A percentile compares a stretch with the other conserved stretches of the same genome.
Evolutionary conservation across 2,888 invertebrate genomes (phyloP).

Genomic region (Sipunculus nudus): DNA sequence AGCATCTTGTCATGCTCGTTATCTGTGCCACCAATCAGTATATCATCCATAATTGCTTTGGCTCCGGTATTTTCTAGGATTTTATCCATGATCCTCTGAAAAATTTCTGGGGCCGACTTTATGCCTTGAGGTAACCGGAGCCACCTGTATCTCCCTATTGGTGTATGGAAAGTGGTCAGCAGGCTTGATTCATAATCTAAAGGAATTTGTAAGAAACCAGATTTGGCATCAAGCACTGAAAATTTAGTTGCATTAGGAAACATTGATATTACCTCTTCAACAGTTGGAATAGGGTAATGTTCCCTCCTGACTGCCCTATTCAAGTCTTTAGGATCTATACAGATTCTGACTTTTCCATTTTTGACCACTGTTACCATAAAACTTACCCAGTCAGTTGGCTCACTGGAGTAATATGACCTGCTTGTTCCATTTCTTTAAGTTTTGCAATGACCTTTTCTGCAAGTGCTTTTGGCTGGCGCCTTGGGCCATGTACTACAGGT

Average conservation of each 20-base stretch:
- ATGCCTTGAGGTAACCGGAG: constrained; percentile 40
- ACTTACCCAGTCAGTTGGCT: constrained; percentile 44
- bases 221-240: constrained; percentile 40
- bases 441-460: constrained; percentile 24
- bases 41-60: too few species aligned
- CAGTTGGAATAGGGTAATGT: constrained; percentile 37
- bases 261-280: constrained; percentile 40
- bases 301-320: constrained; percentile 36
- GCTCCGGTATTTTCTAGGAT: too few species aligned
- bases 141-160: constrained; percentile 40
- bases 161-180: constrained; percentile 45
- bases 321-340: constrained; percentile 40
- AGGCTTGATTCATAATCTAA: constrained; percentile 36
- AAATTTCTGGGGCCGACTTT: constrained; percentile 39
- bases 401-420: constrained; percentile 34
- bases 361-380: constrained; percentile 36
- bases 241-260: constrained; percentile 41
- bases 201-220: constrained; percentile 42
- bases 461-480: constrained; percentile 27
- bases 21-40: too few species aligned
- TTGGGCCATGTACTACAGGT: constrained; percentile 26
- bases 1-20: too few species aligned
- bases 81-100: too few species aligned
- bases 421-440: constrained; percentile 40
- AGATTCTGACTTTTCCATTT: constrained; percentile 40